These are phyloP conservation scores for Paraescarpia echinospica DNA, from an alignment of 1,140 invertebrate genomes.

Conservation along the genomic window DNA sequence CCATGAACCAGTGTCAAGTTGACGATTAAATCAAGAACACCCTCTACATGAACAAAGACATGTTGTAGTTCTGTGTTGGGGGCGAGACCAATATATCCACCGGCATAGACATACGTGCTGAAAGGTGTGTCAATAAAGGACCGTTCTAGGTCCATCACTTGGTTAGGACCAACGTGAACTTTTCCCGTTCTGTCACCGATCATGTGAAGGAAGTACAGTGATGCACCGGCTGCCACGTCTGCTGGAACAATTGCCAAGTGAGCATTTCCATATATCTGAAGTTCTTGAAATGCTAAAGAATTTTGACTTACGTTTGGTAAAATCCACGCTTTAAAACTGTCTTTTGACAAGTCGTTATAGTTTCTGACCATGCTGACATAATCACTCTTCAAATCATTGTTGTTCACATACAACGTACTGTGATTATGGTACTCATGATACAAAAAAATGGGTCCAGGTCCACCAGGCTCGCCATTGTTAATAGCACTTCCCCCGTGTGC, in stretches of 20 bases:
- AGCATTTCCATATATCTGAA: conserved; percentile 46
- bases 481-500: conserved; percentile 37
- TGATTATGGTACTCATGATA: conserved; percentile 41
- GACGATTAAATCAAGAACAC: conserved; percentile 41
- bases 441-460: conserved; percentile 42
- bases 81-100: conserved; percentile 44
- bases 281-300: conserved; percentile 42
- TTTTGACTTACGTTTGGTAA: conserved; percentile 36
- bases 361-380: conserved; percentile 36
- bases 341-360: conserved; percentile 38
- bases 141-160: conserved; percentile 42
- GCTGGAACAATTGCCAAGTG: conserved; percentile 40
- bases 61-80: conserved; percentile 41
- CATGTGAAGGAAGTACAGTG: conserved; percentile 44
- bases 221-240: conserved; percentile 32
- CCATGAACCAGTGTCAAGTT: conserved; percentile 43
- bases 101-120: conserved; percentile 42
- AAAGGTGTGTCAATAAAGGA: conserved; percentile 44
- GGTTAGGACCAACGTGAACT: conserved; percentile 43
- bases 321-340: conserved; percentile 48
- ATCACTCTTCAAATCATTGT: conserved; percentile 33
- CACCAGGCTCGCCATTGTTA: conserved; percentile 33
- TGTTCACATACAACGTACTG: conserved; percentile 41
- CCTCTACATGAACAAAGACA: conserved; percentile 44
- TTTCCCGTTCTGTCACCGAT: conserved; percentile 44